phyloP scores from a whole-genome alignment of 2,888 invertebrate species.

The Ephialtes manifestator region DNA sequence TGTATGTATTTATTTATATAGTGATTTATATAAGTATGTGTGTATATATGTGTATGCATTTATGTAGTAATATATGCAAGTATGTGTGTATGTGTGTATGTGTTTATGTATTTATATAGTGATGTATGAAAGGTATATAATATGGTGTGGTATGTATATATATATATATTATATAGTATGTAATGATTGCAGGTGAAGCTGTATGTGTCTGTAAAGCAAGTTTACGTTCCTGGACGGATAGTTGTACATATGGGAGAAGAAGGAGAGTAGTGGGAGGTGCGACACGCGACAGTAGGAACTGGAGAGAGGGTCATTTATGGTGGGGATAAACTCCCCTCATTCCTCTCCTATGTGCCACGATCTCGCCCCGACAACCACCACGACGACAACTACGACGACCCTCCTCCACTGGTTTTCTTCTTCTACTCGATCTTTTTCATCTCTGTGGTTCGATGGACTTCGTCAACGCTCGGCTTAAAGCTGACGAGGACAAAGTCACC shows the following conservation, averaged over 20 bases:
- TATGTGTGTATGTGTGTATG: too few relatives aligned
- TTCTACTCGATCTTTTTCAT: constrained; percentile 34
- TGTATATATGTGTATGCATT: too few relatives aligned
- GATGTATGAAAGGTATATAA: background rate
- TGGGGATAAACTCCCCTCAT: constrained; percentile 67
- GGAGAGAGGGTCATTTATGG: constrained; percentile 74
- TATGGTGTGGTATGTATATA: constrained; percentile 7
- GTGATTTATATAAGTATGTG: too few relatives aligned
- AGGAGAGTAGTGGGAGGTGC: constrained; percentile 83
- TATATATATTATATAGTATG: too few relatives aligned
- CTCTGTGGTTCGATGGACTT: constrained; percentile 18
- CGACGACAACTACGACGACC: constrained; percentile 38
- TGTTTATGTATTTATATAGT: background rate
- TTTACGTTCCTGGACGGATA: constrained; percentile 61
- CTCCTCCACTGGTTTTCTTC: constrained; percentile 51
- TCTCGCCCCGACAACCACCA: constrained; percentile 36
- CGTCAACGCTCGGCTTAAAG: constrained; percentile 48
- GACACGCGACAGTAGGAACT: constrained; percentile 84
- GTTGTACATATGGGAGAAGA: constrained; percentile 71
- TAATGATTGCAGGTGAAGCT: constrained; percentile 31
- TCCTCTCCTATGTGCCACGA: constrained; percentile 66
- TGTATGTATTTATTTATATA: too few relatives aligned
- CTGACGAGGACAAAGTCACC: constrained; percentile 26
- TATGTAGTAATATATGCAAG: too few relatives aligned
- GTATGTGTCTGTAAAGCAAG: constrained; percentile 51